phyloP scores from a whole-genome alignment of 1,140 invertebrate genomes.

The Condylostylus longicornis region DNA sequence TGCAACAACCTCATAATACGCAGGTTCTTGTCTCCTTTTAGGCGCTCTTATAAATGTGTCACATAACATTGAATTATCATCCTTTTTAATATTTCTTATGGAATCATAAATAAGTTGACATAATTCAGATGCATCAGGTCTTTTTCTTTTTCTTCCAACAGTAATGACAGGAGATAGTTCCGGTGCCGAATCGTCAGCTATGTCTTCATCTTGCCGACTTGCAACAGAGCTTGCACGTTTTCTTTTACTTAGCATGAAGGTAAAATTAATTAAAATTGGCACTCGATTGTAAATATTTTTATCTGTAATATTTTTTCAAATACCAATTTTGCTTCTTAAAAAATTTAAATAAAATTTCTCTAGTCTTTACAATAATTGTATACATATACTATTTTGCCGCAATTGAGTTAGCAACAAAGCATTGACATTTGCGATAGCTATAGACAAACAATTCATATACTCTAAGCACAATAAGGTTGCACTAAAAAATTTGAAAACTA shows the following conservation, averaged over 20 bases:
- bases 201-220: constrained; percentile 27
- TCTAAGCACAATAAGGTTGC: too few species aligned
- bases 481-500: too few species aligned
- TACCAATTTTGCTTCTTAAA: too few species aligned
- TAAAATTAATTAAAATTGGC: too few species aligned
- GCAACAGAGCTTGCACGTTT: constrained; percentile 29
- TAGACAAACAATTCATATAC: too few species aligned
- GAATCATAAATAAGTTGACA: constrained; percentile 88
- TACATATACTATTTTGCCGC: too few species aligned
- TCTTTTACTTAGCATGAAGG: constrained; percentile 28
- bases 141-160: constrained; percentile 7
- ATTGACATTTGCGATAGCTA: too few species aligned
- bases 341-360: too few species aligned
- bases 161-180: constrained; percentile 37
- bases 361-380: too few species aligned
- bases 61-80: constrained; percentile 78
- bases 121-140: constrained; percentile 47
- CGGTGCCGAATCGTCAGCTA: constrained; percentile 32
- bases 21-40: constrained; percentile 76
- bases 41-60: constrained; percentile 89
- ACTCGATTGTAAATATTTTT: too few species aligned
- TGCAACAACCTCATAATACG: constrained; percentile 79
- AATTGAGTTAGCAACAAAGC: too few species aligned
- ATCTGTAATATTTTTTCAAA: too few species aligned
- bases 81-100: constrained; percentile 78